Evolutionary conservation across 2,888 invertebrate genomes (phyloP), one percentile per base, ranked within the genome.

Genomic region (Pristionchus mayeri): DNA sequence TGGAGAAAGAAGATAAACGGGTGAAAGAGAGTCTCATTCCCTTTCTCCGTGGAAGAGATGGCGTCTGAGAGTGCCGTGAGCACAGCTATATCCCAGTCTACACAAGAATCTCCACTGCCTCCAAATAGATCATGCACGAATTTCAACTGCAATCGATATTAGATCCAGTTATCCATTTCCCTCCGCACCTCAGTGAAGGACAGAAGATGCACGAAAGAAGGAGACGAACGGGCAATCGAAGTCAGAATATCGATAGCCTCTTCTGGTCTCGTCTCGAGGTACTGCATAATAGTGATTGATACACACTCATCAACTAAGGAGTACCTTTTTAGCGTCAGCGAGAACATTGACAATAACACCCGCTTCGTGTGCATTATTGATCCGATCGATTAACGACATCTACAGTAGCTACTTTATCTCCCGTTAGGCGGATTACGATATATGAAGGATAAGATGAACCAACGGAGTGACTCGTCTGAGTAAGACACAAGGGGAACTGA

Each of bases 271-370:
- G 21, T 24, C 18, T 48, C 76, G 6, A 78, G 27, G 30, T 78
- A 78, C 76, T 78, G 50, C n/a, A n/a, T n/a, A n/a, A n/a, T n/a
- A n/a, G n/a, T 30, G 50, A 78, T 30, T n/a, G 4, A 78, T 30
- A 24, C 9, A 50, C 48, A 27, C 27, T 50, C 21, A 24, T 4
- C 50, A 57, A n/a, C n/a, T n/a, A n/a, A n/a, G n/a, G 24, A 30
- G 54, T 57, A 80, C 80, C 37, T 37, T 80, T 11, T 80, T 80
- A 4, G 82, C 34, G 37, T 82, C 82, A 27, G 48, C 30, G 24
- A 82, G 82, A 44, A 82, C 67, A 82, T 82, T 82, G 21, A 60
- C 50, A 21, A 82, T 44, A 2, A 82, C 82, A 27, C 82, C 82
- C 9, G 82, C 50, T 63, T 82, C 82, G 27, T 13, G n/a, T 48